These are phyloP conservation scores for Drosophila nasuta DNA, from an alignment of 1,140 invertebrate genomes.

Conservation along the genomic window DNA sequence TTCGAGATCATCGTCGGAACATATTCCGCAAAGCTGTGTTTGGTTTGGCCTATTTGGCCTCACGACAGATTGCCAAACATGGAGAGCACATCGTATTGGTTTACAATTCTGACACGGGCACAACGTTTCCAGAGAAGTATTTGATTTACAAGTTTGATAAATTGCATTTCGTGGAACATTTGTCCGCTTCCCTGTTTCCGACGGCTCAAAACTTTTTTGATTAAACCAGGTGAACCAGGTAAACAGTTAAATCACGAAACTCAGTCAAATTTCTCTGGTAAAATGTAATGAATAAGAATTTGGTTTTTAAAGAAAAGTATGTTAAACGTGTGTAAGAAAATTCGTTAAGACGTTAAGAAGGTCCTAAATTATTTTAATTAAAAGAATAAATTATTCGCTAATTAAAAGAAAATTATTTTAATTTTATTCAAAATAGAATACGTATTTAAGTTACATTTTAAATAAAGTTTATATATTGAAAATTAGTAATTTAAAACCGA, in stretches of 20 bases:
- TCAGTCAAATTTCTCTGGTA: not conserved
- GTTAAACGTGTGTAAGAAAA: no score
- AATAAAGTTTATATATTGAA: no score
- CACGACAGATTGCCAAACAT: constrained; percentile 44
- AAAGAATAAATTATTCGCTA: no score
- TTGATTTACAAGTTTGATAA: constrained; percentile 62
- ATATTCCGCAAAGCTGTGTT: constrained; percentile 55
- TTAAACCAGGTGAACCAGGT: not conserved
- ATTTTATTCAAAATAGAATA: no score
- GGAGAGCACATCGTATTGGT: constrained; percentile 61
- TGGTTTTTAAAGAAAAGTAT: not conserved
- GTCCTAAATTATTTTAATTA: no score
- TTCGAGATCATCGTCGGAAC: constrained; percentile 36
- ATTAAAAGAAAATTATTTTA: no score
- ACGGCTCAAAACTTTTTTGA: not conserved
- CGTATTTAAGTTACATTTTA: no score
- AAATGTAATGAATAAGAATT: constrained; percentile 9
- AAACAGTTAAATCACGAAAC: no score
- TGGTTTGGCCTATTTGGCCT: constrained; percentile 57
- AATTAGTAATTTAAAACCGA: no score
- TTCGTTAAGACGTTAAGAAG: no score
- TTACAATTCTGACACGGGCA: constrained; percentile 51
- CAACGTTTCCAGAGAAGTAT: constrained; percentile 73
- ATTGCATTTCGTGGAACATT: constrained; percentile 48
- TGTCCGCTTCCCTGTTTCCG: constrained; percentile 47